These are phyloP conservation scores for Gallinago paraguaiae DNA, from an alignment of 2,113 vertebrate species.

Conservation along the genomic window DNA sequence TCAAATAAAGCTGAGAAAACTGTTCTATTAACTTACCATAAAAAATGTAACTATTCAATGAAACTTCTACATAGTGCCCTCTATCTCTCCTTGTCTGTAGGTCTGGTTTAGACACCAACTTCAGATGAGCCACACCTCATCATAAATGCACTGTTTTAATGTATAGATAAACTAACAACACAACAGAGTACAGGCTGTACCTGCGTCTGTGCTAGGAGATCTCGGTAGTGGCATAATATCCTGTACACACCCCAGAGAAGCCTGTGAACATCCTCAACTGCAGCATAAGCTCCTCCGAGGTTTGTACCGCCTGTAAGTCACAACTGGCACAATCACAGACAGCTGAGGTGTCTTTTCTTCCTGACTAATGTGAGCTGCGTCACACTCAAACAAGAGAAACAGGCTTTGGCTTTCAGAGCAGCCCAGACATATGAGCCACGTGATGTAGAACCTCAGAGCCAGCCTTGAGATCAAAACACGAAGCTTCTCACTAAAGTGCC, in stretches of 20 bases:
- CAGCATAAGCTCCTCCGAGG: background rate
- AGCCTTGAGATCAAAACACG: background rate
- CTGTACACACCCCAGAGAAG: background rate
- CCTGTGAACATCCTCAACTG: background rate
- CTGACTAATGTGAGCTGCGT: background rate
- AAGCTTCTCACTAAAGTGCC: background rate
- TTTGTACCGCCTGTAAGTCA: fast-evolving
- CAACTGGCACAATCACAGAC: fast-evolving
- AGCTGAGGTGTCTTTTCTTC: background rate
- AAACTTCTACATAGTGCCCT: background rate
- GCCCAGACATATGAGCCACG: fast-evolving
- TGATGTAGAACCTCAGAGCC: background rate
- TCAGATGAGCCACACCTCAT: background rate
- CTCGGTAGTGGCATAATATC: background rate
- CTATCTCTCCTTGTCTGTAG: background rate
- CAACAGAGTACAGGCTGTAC: background rate
- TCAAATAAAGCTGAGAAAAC: background rate
- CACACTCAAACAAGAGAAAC: background rate
- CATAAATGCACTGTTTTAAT: background rate
- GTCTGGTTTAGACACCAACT: background rate
- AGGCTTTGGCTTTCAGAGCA: background rate
- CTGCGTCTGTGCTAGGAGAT: background rate
- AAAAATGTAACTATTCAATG: background rate
- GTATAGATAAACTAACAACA: background rate
- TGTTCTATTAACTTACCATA: background rate